Conservation (phyloP, 2,888 invertebrate species). For the Drosophila peninsularis region DNA sequence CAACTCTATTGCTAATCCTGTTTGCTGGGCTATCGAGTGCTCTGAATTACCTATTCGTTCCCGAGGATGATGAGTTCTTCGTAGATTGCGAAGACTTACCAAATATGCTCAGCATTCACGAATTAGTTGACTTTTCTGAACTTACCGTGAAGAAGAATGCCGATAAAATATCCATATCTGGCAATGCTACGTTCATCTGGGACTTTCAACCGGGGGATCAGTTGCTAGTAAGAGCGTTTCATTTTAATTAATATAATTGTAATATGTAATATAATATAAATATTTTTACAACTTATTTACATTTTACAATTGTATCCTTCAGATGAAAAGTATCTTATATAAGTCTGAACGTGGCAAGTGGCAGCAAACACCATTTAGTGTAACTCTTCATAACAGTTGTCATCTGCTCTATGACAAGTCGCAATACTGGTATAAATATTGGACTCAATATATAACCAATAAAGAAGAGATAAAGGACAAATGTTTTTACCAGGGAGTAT, state of each 20-base stretch:
- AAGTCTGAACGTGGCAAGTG: constrained; percentile 26
- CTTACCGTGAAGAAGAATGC: rapidly evolving
- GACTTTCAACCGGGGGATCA: constrained; percentile 6
- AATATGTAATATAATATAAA: no score
- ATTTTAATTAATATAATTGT: no score
- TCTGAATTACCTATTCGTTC: not conserved
- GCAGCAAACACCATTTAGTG: constrained; percentile 11
- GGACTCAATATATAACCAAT: constrained; percentile 27
- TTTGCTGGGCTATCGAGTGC: constrained; percentile 21
- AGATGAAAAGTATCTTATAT: not conserved
- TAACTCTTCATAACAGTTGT: not conserved
- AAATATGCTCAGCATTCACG: not conserved
- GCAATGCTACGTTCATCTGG: constrained; percentile 31
- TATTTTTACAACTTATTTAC: no score
- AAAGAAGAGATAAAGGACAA: constrained; percentile 6
- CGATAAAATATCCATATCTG: not conserved
- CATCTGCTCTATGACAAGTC: constrained; percentile 3
- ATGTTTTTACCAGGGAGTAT: constrained; percentile 42
- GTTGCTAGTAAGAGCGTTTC: no score
- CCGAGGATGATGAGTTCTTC: constrained; percentile 19
- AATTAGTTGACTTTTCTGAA: not conserved
- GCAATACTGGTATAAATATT: constrained; percentile 27
- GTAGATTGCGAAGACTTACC: constrained; percentile 9
- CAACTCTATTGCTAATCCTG: not conserved
- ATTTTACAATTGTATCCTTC: no score